A percentile compares a stretch with the other conserved stretches of the same genome.
These are phyloP conservation scores for Phalanger gymnotis DNA, from an alignment of 2,797 vertebrate genomes.

Conservation along the genomic window DNA sequence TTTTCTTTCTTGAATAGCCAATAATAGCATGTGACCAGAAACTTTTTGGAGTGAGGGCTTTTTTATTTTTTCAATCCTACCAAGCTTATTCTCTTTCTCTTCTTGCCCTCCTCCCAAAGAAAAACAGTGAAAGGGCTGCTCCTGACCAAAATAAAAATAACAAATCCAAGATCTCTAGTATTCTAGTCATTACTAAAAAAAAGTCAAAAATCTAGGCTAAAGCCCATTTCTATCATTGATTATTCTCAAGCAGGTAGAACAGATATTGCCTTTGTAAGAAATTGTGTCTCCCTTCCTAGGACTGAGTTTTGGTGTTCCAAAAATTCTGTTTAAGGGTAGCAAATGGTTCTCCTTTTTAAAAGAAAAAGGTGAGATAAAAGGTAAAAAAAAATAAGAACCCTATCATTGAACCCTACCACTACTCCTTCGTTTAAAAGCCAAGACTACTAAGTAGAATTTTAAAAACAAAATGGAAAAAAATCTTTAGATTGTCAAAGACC, in stretches of 20 bases:
- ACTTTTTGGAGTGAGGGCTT: not conserved
- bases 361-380: not conserved
- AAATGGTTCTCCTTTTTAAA: constrained; percentile 35
- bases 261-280: constrained; percentile 35
- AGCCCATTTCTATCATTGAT: not conserved
- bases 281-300: not conserved
- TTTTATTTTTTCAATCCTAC: not conserved
- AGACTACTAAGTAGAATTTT: constrained; percentile 58
- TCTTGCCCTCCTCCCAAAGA: not conserved
- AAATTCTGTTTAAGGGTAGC: constrained; percentile 15
- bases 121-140: not conserved
- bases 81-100: not conserved
- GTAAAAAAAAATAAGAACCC: too few species aligned
- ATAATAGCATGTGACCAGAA: not conserved
- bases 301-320: constrained; percentile 34
- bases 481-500: constrained; percentile 40
- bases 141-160: not conserved
- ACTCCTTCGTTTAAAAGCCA: constrained; percentile 13
- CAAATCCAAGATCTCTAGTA: not conserved
- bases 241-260: constrained; percentile 20
- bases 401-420: constrained; percentile 9
- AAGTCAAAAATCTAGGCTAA: not conserved
- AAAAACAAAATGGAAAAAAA: constrained; percentile 49
- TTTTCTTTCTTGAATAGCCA: not conserved
- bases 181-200: constrained; percentile 7